A percentile compares a stretch with the other conserved stretches of the same genome.
phyloP scores from a whole-genome alignment of 2,113 vertebrate genomes.

The Copsychus sechellarum region DNA sequence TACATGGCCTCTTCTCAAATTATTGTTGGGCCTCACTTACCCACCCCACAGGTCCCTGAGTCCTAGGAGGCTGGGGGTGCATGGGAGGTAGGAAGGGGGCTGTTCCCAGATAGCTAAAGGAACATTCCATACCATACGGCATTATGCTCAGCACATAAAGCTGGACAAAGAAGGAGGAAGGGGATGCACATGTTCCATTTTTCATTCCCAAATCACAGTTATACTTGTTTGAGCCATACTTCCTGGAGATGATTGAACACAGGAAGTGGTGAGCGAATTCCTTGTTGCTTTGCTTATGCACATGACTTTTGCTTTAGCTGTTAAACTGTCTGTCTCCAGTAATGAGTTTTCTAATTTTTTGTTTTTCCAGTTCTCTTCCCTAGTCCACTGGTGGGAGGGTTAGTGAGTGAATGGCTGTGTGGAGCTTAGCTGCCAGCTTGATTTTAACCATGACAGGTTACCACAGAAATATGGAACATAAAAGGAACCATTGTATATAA shows the following conservation, averaged over 20 bases:
- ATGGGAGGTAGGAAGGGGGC: neutral
- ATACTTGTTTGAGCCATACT: neutral
- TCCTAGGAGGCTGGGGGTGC: neutral
- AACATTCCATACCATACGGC: neutral
- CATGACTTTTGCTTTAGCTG: neutral
- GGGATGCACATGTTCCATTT: neutral
- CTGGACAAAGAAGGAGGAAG: neutral
- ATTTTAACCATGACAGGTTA: neutral
- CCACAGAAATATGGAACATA: neutral
- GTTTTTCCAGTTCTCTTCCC: neutral
- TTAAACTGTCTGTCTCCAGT: neutral
- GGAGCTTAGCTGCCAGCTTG: neutral
- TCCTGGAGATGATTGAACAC: neutral
- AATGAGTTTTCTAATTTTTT: neutral
- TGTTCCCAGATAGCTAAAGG: neutral
- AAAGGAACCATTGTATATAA: neutral
- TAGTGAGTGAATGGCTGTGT: neutral
- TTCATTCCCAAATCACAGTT: neutral
- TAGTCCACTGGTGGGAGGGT: no score
- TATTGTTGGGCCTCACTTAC: accelerated
- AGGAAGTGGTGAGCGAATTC: neutral
- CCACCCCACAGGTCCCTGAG: accelerated
- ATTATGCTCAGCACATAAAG: neutral
- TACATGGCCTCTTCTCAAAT: neutral
- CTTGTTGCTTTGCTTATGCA: neutral